Evolutionary conservation across 1,140 invertebrate species (phyloP).

Genomic region (Drosophila ironensis): DNA sequence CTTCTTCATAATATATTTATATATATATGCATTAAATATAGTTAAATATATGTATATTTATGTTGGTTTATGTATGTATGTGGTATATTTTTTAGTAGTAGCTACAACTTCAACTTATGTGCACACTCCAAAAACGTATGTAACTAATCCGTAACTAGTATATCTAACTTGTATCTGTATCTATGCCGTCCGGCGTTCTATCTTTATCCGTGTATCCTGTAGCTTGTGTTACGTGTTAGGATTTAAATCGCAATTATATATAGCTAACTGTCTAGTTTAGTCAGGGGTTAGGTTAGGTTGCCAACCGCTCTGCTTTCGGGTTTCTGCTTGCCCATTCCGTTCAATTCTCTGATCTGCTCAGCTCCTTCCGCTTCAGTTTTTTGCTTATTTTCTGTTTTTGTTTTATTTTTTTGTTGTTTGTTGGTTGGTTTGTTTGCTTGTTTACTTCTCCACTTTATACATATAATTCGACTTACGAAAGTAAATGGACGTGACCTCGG

Average conservation of each 20-base stretch:
- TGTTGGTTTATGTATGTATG: conserved; percentile 28
- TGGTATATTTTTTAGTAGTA: conserved; percentile 61
- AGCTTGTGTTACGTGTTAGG: conserved; percentile 20
- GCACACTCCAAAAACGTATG: conserved; percentile 55
- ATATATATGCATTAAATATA: conserved; percentile 57
- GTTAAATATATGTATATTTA: conserved; percentile 39
- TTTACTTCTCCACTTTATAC: conserved; percentile 1
- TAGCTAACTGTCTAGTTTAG: conserved; percentile 11
- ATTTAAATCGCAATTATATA: conserved; percentile 8
- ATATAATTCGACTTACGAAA: conserved; percentile 37
- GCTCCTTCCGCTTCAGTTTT: too few relatives aligned
- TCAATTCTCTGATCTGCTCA: too few relatives aligned
- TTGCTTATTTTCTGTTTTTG: too few relatives aligned
- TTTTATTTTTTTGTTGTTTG: too few relatives aligned
- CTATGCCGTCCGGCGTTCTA: conserved; percentile 13
- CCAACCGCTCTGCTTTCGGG: neutral
- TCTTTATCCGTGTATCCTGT: conserved; percentile 43
- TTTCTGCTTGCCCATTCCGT: neutral
- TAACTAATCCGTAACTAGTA: conserved; percentile 68
- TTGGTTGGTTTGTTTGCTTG: conserved; percentile 2
- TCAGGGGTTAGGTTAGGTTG: conserved; percentile 1
- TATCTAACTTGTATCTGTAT: conserved; percentile 42
- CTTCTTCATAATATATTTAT: conserved; percentile 54
- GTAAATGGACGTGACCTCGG: conserved; percentile 28
- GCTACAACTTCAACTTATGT: conserved; percentile 76